Evolutionary conservation across 2,797 vertebrate genomes (phyloP).

Genomic region (Crax fasciolata): DNA sequence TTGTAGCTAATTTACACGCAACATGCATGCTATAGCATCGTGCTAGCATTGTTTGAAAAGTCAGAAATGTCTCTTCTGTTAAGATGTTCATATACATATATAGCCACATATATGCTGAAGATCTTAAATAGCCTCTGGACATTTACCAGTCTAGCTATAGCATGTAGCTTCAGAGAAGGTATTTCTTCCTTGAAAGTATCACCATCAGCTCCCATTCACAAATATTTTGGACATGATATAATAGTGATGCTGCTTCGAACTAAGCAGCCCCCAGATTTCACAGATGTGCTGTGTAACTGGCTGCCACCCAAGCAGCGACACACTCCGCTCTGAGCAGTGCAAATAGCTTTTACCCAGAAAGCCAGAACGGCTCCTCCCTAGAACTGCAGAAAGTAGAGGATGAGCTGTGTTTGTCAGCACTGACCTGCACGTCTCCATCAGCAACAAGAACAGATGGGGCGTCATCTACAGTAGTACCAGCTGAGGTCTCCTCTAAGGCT

Average conservation of each 20-base stretch:
- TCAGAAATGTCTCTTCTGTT: neutral
- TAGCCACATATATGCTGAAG: neutral
- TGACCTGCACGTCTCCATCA: neutral
- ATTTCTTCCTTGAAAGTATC: neutral
- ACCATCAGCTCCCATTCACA: constrained; percentile 29
- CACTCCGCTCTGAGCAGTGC: neutral
- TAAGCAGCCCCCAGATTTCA: constrained; percentile 9
- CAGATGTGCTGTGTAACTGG: constrained; percentile 14
- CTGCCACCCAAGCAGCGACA: neutral
- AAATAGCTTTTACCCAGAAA: neutral
- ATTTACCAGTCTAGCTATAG: neutral
- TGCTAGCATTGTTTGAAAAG: neutral
- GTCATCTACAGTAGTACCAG: constrained; percentile 19
- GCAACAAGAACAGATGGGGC: neutral
- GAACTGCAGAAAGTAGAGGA: neutral
- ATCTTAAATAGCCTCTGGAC: neutral
- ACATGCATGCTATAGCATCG: neutral
- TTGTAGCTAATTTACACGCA: neutral
- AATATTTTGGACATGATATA: constrained; percentile 22
- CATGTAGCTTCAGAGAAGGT: neutral
- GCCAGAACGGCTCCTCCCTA: neutral
- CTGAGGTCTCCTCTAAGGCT: neutral
- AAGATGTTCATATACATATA: neutral
- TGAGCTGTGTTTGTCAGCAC: neutral
- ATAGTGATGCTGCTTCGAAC: neutral